Percentiles rank a stretch among this genome's conserved stretches.
phyloP scores from a whole-genome alignment of 2,888 invertebrate species.

The Drosophila demipolita region DNA sequence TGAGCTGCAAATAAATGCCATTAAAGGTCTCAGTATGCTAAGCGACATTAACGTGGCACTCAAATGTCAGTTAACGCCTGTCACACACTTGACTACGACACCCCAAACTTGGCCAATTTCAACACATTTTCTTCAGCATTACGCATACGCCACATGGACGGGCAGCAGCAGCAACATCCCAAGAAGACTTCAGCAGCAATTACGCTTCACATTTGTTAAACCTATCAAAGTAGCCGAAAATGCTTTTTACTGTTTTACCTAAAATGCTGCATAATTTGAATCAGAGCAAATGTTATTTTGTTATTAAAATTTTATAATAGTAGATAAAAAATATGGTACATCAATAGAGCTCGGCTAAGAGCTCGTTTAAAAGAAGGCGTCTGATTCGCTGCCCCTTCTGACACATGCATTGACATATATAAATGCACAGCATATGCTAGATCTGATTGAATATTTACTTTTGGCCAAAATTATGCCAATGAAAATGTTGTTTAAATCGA shows the following conservation, averaged over 20 bases:
- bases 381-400: background rate
- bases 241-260: background rate
- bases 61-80: conserved; percentile 77
- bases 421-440: background rate
- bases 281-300: background rate
- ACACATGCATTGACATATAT: background rate
- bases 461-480: background rate
- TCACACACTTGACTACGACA: conserved; percentile 48
- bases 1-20: conserved; percentile 72
- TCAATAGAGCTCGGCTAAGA: too few species aligned
- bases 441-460: background rate
- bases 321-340: background rate
- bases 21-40: conserved; percentile 78
- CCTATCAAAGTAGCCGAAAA: background rate
- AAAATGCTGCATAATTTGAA: background rate
- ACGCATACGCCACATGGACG: conserved; percentile 63
- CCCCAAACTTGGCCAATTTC: conserved; percentile 43
- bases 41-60: conserved; percentile 72
- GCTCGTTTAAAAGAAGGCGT: background rate
- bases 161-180: conserved; percentile 8
- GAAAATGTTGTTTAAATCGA: background rate
- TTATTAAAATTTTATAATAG: background rate
- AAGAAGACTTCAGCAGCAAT: conserved; percentile 43
- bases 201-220: conserved; percentile 45
- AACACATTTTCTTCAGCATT: conserved; percentile 37